Evolutionary conservation across 2,113 vertebrate species (phyloP).

Genomic region (Montifringilla adamsi): DNA sequence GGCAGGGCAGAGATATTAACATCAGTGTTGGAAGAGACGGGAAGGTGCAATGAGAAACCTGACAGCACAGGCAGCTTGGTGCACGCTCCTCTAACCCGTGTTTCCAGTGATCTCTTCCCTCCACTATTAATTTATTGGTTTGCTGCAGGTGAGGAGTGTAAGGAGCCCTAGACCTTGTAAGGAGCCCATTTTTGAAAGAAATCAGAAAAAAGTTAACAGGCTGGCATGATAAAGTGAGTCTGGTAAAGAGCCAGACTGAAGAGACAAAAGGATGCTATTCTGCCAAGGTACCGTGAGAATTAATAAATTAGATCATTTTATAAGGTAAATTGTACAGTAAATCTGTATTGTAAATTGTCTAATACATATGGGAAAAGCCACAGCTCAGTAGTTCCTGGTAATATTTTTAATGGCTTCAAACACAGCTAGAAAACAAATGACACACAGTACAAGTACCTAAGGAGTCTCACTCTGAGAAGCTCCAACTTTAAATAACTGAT

Average conservation of each 20-base stretch:
- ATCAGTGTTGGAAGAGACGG: not conserved
- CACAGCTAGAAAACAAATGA: not conserved
- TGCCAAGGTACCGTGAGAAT: not conserved
- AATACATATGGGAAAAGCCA: not conserved
- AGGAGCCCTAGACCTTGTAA: not conserved
- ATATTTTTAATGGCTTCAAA: not conserved
- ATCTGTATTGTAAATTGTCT: not conserved
- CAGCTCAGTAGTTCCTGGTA: not conserved
- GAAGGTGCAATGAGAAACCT: not conserved
- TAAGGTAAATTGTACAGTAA: not conserved
- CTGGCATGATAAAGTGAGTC: not conserved
- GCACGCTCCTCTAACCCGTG: not conserved
- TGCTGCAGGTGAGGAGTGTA: not conserved
- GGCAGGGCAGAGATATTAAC: not conserved
- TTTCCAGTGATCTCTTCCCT: not conserved
- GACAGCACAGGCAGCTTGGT: not conserved
- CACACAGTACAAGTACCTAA: not conserved
- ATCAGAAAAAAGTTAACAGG: not conserved
- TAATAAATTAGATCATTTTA: not conserved
- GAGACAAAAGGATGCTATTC: not conserved
- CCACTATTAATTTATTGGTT: not conserved
- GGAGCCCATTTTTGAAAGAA: not conserved
- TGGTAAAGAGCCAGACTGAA: not conserved
- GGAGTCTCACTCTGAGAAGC: not conserved
- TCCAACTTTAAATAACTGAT: not conserved